Evolutionary conservation across 1,140 invertebrate genomes (phyloP).

Genomic region (Babylonia areolata): DNA sequence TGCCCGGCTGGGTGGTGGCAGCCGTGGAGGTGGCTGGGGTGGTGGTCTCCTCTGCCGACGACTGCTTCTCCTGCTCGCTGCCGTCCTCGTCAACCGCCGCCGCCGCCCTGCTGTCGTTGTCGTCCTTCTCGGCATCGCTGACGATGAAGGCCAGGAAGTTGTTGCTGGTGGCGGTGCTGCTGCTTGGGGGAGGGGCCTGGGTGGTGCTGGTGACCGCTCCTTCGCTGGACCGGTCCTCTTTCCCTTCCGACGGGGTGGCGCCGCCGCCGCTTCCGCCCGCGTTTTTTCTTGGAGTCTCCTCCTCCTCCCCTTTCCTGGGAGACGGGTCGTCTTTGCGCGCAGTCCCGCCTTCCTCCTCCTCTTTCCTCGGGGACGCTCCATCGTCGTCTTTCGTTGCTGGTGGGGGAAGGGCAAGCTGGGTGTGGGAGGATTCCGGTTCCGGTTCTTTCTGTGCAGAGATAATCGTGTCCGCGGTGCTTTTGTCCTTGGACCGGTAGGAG

Average conservation of each 20-base stretch:
- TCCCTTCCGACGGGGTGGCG: not conserved
- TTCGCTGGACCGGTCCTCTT: not conserved
- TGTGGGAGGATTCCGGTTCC: too few species aligned
- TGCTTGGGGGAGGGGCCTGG: not conserved
- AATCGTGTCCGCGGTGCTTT: not conserved
- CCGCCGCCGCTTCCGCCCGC: not conserved
- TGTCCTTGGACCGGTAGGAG: not conserved
- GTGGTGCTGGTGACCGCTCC: not conserved
- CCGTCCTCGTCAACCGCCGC: too few species aligned
- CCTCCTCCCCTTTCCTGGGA: slow-evolving; percentile 14
- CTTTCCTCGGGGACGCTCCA: not conserved
- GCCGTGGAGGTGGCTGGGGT: not conserved
- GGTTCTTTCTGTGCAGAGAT: not conserved
- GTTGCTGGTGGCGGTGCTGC: slow-evolving; percentile 24
- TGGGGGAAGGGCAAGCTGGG: not conserved
- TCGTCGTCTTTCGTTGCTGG: not conserved
- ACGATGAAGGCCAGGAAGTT: slow-evolving; percentile 25
- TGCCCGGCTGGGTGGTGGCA: not conserved
- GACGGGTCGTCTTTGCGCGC: not conserved
- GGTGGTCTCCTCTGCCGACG: not conserved
- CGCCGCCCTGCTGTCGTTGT: not conserved
- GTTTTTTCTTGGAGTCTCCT: not conserved
- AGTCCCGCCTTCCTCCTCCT: not conserved
- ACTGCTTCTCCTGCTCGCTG: slow-evolving; percentile 10
- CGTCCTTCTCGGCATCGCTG: slow-evolving; percentile 26